These are phyloP conservation scores for Platichthys stellatus DNA, from an alignment of 2,113 vertebrate species.

Conservation along the genomic window DNA sequence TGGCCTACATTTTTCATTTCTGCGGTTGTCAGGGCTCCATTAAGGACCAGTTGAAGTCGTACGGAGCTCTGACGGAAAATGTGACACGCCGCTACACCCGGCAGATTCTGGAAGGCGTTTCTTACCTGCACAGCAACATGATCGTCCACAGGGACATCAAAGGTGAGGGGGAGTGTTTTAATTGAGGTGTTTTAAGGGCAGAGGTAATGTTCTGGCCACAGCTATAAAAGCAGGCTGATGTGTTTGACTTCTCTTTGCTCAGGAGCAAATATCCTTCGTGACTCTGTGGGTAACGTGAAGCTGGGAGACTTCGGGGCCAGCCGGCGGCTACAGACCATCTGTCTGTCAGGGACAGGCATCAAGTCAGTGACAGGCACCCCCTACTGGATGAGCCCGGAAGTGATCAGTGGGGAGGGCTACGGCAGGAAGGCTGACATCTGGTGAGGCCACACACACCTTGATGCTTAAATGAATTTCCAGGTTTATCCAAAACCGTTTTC, in stretches of 20 bases:
- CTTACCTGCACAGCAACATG: constrained; percentile 99
- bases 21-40: constrained; percentile 88
- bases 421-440: constrained; percentile 98
- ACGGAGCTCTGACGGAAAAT: constrained; percentile 96
- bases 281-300: constrained; percentile 97
- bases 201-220: neutral
- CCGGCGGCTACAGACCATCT: constrained; percentile 96
- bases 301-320: constrained; percentile 99
- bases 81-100: constrained; percentile 97
- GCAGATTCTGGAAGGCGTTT: constrained; percentile 97
- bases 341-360: constrained; percentile 96
- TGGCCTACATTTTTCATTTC: neutral
- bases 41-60: constrained; percentile 97
- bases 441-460: constrained; percentile 75
- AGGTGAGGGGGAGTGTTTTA: constrained; percentile 81
- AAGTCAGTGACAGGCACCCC: constrained; percentile 98
- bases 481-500: neutral
- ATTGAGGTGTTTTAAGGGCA: too few species aligned
- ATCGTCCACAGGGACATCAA: constrained; percentile 99
- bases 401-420: constrained; percentile 98
- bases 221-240: neutral
- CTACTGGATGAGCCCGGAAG: constrained; percentile 99
- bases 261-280: constrained; percentile 98
- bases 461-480: too few species aligned
- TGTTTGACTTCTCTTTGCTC: constrained; percentile 9